These are phyloP conservation scores for Drosophila formosana DNA, from an alignment of 2,888 invertebrate genomes.

Conservation along the genomic window DNA sequence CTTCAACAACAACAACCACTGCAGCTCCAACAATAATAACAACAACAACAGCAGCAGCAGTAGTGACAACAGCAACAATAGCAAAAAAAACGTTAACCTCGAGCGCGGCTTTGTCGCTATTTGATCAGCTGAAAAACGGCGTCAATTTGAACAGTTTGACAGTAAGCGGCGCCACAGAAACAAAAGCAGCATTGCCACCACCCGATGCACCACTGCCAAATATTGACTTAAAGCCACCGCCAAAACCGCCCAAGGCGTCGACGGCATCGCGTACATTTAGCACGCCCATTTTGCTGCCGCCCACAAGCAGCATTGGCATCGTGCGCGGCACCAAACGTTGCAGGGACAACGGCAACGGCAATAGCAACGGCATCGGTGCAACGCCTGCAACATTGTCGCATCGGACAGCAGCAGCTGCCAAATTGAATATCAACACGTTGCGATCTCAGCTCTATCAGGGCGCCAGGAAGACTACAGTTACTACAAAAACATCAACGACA, in stretches of 20 bases:
- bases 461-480: conserved; percentile 60
- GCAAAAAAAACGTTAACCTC: conserved; percentile 63
- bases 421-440: conserved; percentile 70
- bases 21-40: conserved; percentile 14
- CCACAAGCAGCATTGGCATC: conserved; percentile 66
- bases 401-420: conserved; percentile 31
- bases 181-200: conserved; percentile 22
- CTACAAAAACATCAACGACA: conserved; percentile 27
- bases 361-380: conserved; percentile 6
- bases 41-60: conserved; percentile 19
- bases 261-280: conserved; percentile 45
- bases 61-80: conserved; percentile 31
- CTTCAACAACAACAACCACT: conserved; percentile 5
- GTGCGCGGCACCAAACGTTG: conserved; percentile 73
- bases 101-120: conserved; percentile 73
- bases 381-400: conserved; percentile 4
- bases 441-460: conserved; percentile 75
- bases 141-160: conserved; percentile 77
- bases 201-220: conserved; percentile 35
- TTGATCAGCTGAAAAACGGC: conserved; percentile 83
- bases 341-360: conserved; percentile 20
- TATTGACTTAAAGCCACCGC: conserved; percentile 65
- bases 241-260: conserved; percentile 36
- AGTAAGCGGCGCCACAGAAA: conserved; percentile 50
- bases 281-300: conserved; percentile 53